Evolutionary conservation across 2,888 invertebrate species (phyloP), one percentile per base, ranked within the genome.

Genomic region (Agrotis exclamationis): DNA sequence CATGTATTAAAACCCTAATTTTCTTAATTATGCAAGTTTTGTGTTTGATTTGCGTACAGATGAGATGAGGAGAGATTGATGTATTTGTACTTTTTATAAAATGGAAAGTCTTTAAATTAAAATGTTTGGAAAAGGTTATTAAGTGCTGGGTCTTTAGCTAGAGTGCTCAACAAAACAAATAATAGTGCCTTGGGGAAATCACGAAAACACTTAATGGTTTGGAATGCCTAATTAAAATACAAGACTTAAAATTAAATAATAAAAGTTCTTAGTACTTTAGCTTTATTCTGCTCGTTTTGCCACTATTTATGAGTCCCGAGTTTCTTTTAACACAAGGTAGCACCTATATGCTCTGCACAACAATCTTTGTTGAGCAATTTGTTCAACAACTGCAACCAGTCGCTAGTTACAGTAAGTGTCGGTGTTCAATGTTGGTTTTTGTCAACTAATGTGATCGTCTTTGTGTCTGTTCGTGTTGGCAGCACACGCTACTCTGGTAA

Each of bases 11-110:
- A 63, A 33, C 45, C 48, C 39, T 68, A 78, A 79, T 82, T 56
- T 78, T 68, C 58, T 72, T 65, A 72, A 82, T 78, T 72, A 78
- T 82, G 20, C 20, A 68, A 82, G 68, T 82, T 72, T 60, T 47
- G 60, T 65, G 63, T 65, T 78, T 79, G 79, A 68, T 63, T 72
- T 63, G 62, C 65, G 59, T 54, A 54, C 50, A 72, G 64, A 67
- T 58, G 79, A 33, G 77, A 53, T 60, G 54, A 33, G 56, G 33
- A 33, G 62, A 50, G 18, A n/a, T 11, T n/a, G 16, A 16, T 24
- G 7, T 24, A 28, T 28, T 14, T 13, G 13, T 18, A 24, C 0
- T 28, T 77, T n/a, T 39, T 39, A 39, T 39, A 39, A 39, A 39
- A 39, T 39, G 11, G 7, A 33, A 1, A 33, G 33, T 11, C 39